phyloP scores from a whole-genome alignment of 2,113 vertebrate species.

The Corydoras sp. region DNA sequence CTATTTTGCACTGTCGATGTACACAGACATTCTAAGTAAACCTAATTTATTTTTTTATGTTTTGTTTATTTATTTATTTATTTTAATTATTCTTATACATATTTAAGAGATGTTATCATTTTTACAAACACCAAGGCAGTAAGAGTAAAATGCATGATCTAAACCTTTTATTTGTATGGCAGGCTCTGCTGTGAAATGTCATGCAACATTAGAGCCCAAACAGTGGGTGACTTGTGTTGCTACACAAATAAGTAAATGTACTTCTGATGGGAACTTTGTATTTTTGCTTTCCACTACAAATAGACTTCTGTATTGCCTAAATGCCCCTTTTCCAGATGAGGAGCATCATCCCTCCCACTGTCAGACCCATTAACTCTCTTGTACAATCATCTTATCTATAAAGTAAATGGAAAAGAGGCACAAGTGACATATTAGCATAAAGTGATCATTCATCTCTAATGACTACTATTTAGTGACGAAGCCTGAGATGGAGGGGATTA shows the following conservation, averaged over 20 bases:
- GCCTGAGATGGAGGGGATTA: constrained; percentile 35
- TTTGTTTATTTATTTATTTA: too few species aligned
- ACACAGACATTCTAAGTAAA: too few species aligned
- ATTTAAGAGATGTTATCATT: not conserved
- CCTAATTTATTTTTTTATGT: too few species aligned
- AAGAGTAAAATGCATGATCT: constrained; percentile 10
- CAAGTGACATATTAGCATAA: constrained; percentile 31
- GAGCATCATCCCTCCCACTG: constrained; percentile 25
- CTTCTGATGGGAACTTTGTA: constrained; percentile 27
- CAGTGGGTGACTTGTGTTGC: constrained; percentile 28
- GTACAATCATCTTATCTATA: constrained; percentile 42
- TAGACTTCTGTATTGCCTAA: constrained; percentile 28
- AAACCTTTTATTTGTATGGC: constrained; percentile 8
- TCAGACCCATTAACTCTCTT: constrained; percentile 38
- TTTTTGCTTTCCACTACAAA: constrained; percentile 12
- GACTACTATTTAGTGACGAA: constrained; percentile 40
- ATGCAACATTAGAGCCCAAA: constrained; percentile 12
- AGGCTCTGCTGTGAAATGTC: constrained; percentile 16
- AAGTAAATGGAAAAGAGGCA: constrained; percentile 26
- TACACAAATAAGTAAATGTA: constrained; percentile 31
- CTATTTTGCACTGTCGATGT: too few species aligned
- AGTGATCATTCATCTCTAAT: constrained; percentile 43
- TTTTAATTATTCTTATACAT: too few species aligned
- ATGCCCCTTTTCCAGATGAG: constrained; percentile 39
- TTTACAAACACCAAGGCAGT: not conserved